Conservation (phyloP, 64 coral and sea anemone species). For the Trachythela sp. region DNA sequence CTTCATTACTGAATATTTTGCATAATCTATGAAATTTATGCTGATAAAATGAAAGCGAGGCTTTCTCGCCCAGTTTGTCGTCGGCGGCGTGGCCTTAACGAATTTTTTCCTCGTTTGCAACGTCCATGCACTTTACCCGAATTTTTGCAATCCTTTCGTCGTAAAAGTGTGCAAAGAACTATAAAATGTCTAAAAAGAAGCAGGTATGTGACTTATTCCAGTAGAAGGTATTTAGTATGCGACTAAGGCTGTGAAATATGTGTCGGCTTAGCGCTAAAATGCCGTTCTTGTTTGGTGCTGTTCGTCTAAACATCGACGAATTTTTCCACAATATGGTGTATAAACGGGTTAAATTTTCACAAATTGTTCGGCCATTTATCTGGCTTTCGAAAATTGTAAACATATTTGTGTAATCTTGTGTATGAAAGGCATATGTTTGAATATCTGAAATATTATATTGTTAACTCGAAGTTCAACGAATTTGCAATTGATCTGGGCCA, state of each 20-base stretch:
- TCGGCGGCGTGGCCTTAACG: background rate
- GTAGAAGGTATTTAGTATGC: background rate
- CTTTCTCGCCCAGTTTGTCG: background rate
- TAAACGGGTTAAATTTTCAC: slow-evolving; percentile 2
- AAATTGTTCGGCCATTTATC: background rate
- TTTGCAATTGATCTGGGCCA: too few species aligned
- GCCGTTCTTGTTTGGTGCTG: background rate
- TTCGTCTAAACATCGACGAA: slow-evolving; percentile 16
- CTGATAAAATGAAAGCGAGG: background rate
- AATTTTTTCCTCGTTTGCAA: background rate
- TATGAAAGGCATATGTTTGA: too few species aligned
- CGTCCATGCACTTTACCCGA: background rate
- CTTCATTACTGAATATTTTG: background rate
- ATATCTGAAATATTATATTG: too few species aligned
- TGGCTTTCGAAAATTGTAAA: background rate
- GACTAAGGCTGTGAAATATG: background rate
- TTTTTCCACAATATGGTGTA: background rate
- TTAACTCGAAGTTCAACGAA: too few species aligned
- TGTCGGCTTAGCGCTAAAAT: background rate
- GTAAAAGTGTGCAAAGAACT: background rate
- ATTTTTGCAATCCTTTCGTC: background rate
- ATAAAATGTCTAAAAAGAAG: background rate
- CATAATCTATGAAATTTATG: slow-evolving; percentile 4
- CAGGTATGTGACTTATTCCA: background rate
- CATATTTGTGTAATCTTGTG: background rate